Conservation (phyloP, 1,140 invertebrate species). For the Drosophila ohnishii region DNA sequence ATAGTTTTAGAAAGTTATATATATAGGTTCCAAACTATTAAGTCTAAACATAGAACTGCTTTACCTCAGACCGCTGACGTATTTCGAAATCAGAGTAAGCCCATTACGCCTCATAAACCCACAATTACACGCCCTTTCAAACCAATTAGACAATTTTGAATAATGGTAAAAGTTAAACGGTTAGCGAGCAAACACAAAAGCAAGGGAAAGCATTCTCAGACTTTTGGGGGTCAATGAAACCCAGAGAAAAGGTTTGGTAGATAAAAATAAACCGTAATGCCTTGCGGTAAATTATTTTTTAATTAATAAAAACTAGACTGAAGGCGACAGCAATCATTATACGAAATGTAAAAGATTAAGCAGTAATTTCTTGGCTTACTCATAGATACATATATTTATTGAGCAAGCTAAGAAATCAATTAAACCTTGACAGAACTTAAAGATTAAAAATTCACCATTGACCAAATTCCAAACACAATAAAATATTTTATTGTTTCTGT, state of each 20-base stretch:
- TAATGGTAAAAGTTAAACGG: constrained; percentile 1
- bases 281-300: background rate
- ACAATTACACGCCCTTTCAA: constrained; percentile 24
- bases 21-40: background rate
- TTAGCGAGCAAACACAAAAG: constrained; percentile 5
- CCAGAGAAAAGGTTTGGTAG: background rate
- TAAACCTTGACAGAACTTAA: background rate
- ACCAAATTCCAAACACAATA: constrained; percentile 3
- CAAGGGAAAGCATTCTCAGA: constrained; percentile 17
- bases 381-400: background rate
- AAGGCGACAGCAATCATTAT: background rate
- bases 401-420: background rate
- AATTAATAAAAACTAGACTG: background rate
- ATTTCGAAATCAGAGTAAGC: background rate
- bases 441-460: constrained; percentile 11
- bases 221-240: constrained; percentile 9
- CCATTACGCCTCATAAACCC: constrained; percentile 13
- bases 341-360: no score
- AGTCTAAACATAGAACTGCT: background rate
- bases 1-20: constrained; percentile 7
- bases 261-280: constrained; percentile 2
- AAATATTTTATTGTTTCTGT: constrained; percentile 6
- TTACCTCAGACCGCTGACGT: background rate
- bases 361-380: background rate
- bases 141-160: constrained; percentile 6